phyloP scores from a whole-genome alignment of 2,888 invertebrate species.

The Liodrosophila aerea region DNA sequence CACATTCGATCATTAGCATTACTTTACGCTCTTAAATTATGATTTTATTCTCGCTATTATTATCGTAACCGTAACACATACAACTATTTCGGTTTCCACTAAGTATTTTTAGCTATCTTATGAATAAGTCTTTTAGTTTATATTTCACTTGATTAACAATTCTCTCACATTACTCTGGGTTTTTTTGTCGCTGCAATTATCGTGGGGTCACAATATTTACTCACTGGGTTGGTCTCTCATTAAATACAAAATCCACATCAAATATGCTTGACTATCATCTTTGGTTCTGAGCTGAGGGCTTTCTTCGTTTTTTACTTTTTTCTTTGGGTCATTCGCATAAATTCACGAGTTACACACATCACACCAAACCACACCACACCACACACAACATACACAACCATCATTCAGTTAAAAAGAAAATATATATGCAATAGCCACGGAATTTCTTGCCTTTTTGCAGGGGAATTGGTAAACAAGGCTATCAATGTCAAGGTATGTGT shows the following conservation, averaged over 20 bases:
- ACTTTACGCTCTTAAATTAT: constrained; percentile 30
- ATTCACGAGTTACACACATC: constrained; percentile 41
- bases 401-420: constrained; percentile 68
- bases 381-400: constrained; percentile 39
- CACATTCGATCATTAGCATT: constrained; percentile 42
- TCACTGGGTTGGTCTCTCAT: constrained; percentile 48
- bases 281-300: constrained; percentile 34
- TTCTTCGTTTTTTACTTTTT: constrained; percentile 22
- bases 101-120: constrained; percentile 41
- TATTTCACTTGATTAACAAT: constrained; percentile 40
- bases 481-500: constrained; percentile 96
- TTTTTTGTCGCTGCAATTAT: constrained; percentile 6
- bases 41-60: constrained; percentile 34
- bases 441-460: constrained; percentile 87
- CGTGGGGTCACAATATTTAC: constrained; percentile 13
- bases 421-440: constrained; percentile 81
- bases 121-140: constrained; percentile 29
- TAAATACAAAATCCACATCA: constrained; percentile 11
- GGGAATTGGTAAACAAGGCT: constrained; percentile 98
- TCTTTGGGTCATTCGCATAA: constrained; percentile 36
- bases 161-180: constrained; percentile 29
- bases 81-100: constrained; percentile 25
- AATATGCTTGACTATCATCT: constrained; percentile 44
- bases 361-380: constrained; percentile 34
- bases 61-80: constrained; percentile 30